phyloP scores from a whole-genome alignment of 2,888 invertebrate genomes.

The Helicoverpa assulta region DNA sequence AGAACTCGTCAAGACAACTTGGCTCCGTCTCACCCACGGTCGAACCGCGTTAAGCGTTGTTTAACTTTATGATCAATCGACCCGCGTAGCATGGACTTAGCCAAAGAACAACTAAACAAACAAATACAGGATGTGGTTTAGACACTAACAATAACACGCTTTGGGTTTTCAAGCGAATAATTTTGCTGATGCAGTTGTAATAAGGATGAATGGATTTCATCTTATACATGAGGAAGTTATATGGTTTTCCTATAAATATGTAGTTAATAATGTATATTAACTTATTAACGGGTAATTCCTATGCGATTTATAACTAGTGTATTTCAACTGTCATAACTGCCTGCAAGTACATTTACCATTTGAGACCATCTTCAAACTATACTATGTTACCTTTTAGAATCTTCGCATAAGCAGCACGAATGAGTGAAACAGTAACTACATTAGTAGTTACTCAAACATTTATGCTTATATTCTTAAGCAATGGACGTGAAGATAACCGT shows the following conservation, averaged over 20 bases:
- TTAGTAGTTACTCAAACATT: background rate
- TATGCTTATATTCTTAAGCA: slow-evolving; percentile 16
- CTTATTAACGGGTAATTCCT: background rate
- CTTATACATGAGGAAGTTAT: slow-evolving; percentile 6
- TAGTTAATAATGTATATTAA: no score
- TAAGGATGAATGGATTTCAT: background rate
- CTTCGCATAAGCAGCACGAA: background rate
- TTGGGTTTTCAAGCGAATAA: background rate
- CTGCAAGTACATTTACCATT: no score
- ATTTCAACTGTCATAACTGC: background rate
- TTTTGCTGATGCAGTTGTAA: background rate
- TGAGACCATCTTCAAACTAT: no score
- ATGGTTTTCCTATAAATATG: background rate
- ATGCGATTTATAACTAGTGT: background rate
- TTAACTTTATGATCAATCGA: no score
- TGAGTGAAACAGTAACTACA: background rate
- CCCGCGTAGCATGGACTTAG: no score
- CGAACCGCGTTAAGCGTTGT: no score
- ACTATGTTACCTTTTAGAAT: background rate
- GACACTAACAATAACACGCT: background rate
- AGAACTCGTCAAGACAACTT: no score
- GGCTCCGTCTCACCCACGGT: no score
- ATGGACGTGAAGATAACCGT: slow-evolving; percentile 11
- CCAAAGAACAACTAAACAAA: no score
- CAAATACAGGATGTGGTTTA: background rate